These are phyloP conservation scores for Troglohyphantes excavatus DNA, from an alignment of 2,888 invertebrate species.

Conservation along the genomic window DNA sequence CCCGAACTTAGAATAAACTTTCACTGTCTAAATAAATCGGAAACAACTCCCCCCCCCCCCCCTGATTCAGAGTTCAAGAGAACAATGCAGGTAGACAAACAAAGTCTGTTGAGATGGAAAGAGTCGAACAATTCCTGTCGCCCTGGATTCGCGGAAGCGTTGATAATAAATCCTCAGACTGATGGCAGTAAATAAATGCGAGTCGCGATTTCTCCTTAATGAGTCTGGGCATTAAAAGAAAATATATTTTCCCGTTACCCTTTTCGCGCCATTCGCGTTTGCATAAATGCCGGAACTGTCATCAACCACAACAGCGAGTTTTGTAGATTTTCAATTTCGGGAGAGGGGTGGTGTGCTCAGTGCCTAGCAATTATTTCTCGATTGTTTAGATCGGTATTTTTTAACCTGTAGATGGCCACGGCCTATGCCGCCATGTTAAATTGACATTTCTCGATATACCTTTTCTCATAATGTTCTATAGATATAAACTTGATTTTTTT, in stretches of 20 bases:
- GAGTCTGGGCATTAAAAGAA: slow-evolving; percentile 65
- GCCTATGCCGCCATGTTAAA: no score
- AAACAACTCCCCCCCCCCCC: no score
- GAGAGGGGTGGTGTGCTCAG: not conserved
- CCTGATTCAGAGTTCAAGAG: slow-evolving; percentile 1
- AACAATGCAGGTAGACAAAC: slow-evolving; percentile 27
- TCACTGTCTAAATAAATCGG: slow-evolving; percentile 1
- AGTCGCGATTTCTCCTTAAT: slow-evolving; percentile 55
- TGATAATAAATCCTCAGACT: slow-evolving; percentile 20
- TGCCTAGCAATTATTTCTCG: no score
- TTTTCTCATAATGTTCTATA: no score
- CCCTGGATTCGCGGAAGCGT: slow-evolving; percentile 18
- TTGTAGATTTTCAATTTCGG: slow-evolving; percentile 60
- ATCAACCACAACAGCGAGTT: slow-evolving; percentile 32
- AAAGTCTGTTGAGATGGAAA: slow-evolving; percentile 23
- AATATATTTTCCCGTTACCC: slow-evolving; percentile 64
- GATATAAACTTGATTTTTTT: no score
- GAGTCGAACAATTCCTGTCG: slow-evolving; percentile 28
- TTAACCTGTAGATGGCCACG: no score
- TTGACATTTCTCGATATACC: no score
- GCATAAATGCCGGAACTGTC: slow-evolving; percentile 65
- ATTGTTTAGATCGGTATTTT: no score
- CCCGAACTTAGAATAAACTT: not conserved
- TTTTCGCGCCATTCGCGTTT: slow-evolving; percentile 55
- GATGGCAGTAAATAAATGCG: slow-evolving; percentile 47